Evolutionary conservation across 2,113 vertebrate genomes (phyloP).

Genomic region (Glaucidium brasilianum): DNA sequence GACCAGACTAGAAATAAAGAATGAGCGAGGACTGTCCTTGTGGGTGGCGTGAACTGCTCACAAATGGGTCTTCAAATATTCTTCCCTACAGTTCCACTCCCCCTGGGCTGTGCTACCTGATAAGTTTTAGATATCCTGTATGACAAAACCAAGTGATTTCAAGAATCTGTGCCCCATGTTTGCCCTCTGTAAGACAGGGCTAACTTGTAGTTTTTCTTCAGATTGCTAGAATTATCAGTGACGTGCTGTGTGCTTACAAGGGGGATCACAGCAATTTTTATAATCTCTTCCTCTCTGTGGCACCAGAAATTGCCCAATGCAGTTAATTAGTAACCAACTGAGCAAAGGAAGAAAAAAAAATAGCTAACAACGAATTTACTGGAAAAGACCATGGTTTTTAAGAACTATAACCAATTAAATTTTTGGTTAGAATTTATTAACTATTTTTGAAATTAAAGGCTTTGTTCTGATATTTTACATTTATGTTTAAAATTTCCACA

Average conservation of each 20-base stretch:
- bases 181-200: not conserved
- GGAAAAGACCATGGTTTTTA: not conserved
- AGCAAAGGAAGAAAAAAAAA: not conserved
- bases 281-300: not conserved
- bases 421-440: not conserved
- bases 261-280: not conserved
- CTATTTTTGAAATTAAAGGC: accelerated
- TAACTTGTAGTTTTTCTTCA: not conserved
- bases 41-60: not conserved
- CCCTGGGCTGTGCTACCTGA: not conserved
- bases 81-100: not conserved
- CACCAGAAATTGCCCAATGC: not conserved
- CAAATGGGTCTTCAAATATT: not conserved
- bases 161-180: not conserved
- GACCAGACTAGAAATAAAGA: not conserved
- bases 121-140: not conserved
- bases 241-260: not conserved
- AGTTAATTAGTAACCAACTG: not conserved
- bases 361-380: not conserved
- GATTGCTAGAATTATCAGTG: not conserved
- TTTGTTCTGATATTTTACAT: not conserved
- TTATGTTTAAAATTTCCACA: not conserved
- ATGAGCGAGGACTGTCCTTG: not conserved
- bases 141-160: not conserved
- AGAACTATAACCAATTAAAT: not conserved